phyloP scores from a whole-genome alignment of 1,140 invertebrate genomes.

The Cyclargus thomasi region DNA sequence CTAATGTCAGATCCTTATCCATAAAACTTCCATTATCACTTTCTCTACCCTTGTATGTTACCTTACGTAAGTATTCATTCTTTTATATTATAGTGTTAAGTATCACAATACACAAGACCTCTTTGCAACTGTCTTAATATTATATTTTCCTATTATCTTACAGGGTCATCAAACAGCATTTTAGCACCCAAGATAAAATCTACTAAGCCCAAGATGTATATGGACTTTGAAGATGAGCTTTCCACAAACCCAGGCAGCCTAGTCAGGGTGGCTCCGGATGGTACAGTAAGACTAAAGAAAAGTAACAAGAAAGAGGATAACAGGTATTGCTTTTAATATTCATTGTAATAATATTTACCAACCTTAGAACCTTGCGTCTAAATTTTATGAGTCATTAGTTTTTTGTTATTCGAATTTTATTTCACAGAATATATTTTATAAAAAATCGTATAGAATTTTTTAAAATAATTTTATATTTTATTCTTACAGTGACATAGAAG shows the following conservation, averaged over 20 bases:
- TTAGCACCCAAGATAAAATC: conserved; percentile 43
- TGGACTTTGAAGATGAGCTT: conserved; percentile 76
- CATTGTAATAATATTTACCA: too few relatives aligned
- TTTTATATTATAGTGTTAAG: not conserved
- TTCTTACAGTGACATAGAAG: conserved; percentile 29
- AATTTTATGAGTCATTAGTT: too few relatives aligned
- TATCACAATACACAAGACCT: not conserved
- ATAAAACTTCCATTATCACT: conserved; percentile 75
- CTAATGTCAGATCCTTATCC: conserved; percentile 77
- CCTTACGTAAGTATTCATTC: conserved; percentile 75
- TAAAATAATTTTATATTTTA: conserved; percentile 19
- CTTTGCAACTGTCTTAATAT: too few relatives aligned
- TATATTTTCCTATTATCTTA: conserved; percentile 26
- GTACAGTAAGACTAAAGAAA: conserved; percentile 61
- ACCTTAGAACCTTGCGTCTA: not conserved
- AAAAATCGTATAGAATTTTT: conserved; percentile 2
- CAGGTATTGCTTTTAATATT: not conserved
- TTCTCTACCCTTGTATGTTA: conserved; percentile 78
- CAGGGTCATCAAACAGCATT: conserved; percentile 49
- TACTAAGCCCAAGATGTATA: conserved; percentile 75
- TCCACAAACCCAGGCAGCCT: conserved; percentile 68
- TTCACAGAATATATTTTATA: not conserved
- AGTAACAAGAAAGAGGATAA: conserved; percentile 27
- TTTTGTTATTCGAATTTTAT: too few relatives aligned
- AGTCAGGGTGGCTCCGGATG: conserved; percentile 76